Evolutionary conservation across 2,797 vertebrate species (phyloP), one percentile per base, ranked within the genome.

Genomic region (Hypotaenidia okinawae): DNA sequence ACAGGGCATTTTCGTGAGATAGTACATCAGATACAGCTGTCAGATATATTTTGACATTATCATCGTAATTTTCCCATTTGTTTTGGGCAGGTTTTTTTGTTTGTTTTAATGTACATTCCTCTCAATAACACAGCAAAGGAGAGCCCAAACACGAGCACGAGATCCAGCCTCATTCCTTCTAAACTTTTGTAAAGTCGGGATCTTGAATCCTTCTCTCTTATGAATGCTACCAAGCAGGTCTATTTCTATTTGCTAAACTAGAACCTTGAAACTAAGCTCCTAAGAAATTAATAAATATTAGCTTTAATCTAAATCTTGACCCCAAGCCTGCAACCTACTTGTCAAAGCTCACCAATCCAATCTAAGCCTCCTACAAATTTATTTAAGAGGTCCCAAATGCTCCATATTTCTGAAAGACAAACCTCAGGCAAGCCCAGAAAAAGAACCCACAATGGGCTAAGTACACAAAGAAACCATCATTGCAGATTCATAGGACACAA

Each of bases 211-310:
- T 30, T 43, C 19, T 76, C n/a, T 39, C 14, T 75, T 13, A 28
- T 6, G 15, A 88, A 59, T 21, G 10, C 15, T 43, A 33, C 0
- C 0, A 74, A 67, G 18, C 17, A 68, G 6, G 4, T 41, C 25
- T 72, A 24, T 15, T 82, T 30, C 16, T 45, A 35, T 37, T 75
- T 83, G 15, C 45, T n/a, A n/a, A 64, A 89, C 2, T 13, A 67
- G 10, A 84, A 80, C 5, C 11, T 51, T 72, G 28, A 54, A 88
- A 67, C 9, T 15, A 83, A 67, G 25, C 55, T 67, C 35, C 6
- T 35, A 52, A 80, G 28, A 49, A 87, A 66, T 23, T 63, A 4
- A 67, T 18, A 58, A 49, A 55, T 1, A 2, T 67, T 63, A 52
- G 3, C 22, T 67, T 84, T 47, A 55, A 59, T 39, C 25, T 78